phyloP scores from a whole-genome alignment of 53 echinoderm and acorn worm genomes.

The Pentamera pediparva region DNA sequence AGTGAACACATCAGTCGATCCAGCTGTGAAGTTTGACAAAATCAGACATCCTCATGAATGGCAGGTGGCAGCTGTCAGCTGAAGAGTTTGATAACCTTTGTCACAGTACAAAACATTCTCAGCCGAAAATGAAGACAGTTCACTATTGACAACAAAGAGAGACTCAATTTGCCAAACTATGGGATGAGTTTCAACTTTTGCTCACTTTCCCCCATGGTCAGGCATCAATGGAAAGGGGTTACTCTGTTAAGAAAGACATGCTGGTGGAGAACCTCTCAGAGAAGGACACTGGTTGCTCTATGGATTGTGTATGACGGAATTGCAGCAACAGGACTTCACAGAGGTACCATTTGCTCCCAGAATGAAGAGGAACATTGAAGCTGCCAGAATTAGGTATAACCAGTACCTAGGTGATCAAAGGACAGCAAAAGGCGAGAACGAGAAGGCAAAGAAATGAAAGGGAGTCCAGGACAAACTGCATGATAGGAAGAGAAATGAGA shows the following conservation, averaged over 20 bases:
- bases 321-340: background rate
- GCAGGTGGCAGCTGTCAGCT: constrained; percentile 2
- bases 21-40: background rate
- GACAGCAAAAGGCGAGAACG: background rate
- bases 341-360: background rate
- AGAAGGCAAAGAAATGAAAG: background rate
- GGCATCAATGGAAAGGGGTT: background rate
- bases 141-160: background rate
- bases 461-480: background rate
- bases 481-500: background rate
- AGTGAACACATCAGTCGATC: constrained; percentile 5
- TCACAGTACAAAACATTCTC: background rate
- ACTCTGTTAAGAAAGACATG: background rate
- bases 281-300: background rate
- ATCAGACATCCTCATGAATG: background rate
- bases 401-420: background rate
- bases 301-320: background rate
- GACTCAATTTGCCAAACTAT: background rate
- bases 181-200: background rate
- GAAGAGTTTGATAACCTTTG: constrained; percentile 1
- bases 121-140: background rate
- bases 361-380: background rate
- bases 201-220: background rate
- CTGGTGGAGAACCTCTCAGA: background rate
- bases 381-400: background rate